A percentile compares a stretch with the other conserved stretches of the same genome.
phyloP scores from a whole-genome alignment of 1,140 invertebrate species.

The Pseudomyrmex cubaensis region DNA sequence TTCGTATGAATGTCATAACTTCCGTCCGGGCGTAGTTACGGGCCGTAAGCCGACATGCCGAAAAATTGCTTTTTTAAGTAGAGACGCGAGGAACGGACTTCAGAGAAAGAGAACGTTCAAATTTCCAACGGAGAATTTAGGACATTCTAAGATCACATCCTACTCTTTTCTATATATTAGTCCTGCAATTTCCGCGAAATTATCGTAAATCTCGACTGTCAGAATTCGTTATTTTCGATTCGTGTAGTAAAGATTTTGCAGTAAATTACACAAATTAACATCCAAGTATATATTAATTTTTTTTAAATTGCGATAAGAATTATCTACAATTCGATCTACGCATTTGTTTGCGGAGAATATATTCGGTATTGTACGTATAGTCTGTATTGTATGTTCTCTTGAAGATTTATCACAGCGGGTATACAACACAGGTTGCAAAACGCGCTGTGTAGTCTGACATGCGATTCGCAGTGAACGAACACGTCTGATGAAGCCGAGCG shows the following conservation, averaged over 20 bases:
- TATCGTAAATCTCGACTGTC: background rate
- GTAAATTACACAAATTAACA: background rate
- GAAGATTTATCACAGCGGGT: slow-evolving; percentile 16
- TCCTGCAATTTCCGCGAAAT: slow-evolving; percentile 3
- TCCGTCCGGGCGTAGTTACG: background rate
- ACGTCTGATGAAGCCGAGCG: slow-evolving; percentile 24
- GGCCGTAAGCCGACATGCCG: slow-evolving; percentile 42
- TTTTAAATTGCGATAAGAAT: background rate
- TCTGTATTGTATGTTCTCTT: background rate
- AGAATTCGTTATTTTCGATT: background rate
- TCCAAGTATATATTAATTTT: too few species aligned
- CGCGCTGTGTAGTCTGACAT: too few species aligned
- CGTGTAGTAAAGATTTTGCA: background rate
- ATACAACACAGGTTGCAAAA: background rate
- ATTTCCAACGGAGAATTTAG: slow-evolving; percentile 11
- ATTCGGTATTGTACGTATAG: background rate
- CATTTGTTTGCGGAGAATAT: too few species aligned
- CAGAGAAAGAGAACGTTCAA: slow-evolving; percentile 33
- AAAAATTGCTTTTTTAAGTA: slow-evolving; percentile 57
- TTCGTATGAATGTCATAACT: slow-evolving; percentile 41
- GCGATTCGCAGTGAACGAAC: slow-evolving; percentile 27
- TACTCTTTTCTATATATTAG: slow-evolving; percentile 1
- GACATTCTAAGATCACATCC: slow-evolving; percentile 14
- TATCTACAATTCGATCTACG: background rate
- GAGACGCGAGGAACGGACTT: slow-evolving; percentile 1